Conservation (phyloP, 2,888 invertebrate species). For the Tholera decimalis region DNA sequence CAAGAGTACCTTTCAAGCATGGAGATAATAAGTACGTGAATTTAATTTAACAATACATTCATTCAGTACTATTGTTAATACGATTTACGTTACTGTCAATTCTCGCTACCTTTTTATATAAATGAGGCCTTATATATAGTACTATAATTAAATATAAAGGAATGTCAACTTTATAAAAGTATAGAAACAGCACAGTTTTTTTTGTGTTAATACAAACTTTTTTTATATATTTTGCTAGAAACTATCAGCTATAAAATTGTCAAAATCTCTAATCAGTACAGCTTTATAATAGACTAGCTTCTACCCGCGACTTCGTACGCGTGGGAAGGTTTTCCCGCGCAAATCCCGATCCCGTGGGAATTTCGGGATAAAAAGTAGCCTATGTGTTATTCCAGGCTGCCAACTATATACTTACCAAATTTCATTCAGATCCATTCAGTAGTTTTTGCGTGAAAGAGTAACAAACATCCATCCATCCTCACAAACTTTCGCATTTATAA, state of each 20-base stretch:
- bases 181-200: slow-evolving; percentile 46
- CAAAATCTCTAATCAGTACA: slow-evolving; percentile 38
- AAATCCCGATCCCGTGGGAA: too few species aligned
- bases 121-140: slow-evolving; percentile 52
- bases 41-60: slow-evolving; percentile 24
- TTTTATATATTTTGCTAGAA: slow-evolving; percentile 46
- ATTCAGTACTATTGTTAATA: slow-evolving; percentile 29
- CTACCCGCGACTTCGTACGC: too few species aligned
- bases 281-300: slow-evolving; percentile 34
- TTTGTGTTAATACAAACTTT: slow-evolving; percentile 35
- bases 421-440: too few species aligned
- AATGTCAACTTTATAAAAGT: slow-evolving; percentile 65
- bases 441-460: too few species aligned
- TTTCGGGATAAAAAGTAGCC: too few species aligned
- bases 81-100: slow-evolving; percentile 26
- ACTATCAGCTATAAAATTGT: slow-evolving; percentile 57
- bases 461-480: too few species aligned
- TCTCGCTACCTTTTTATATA: slow-evolving; percentile 32
- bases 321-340: too few species aligned
- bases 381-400: too few species aligned
- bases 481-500: too few species aligned
- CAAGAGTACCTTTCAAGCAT: not conserved
- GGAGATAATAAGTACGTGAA: not conserved
- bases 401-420: too few species aligned
- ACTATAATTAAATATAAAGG: slow-evolving; percentile 50